Conservation (phyloP, 2,113 vertebrate species). For the Copsychus sechellarum region DNA sequence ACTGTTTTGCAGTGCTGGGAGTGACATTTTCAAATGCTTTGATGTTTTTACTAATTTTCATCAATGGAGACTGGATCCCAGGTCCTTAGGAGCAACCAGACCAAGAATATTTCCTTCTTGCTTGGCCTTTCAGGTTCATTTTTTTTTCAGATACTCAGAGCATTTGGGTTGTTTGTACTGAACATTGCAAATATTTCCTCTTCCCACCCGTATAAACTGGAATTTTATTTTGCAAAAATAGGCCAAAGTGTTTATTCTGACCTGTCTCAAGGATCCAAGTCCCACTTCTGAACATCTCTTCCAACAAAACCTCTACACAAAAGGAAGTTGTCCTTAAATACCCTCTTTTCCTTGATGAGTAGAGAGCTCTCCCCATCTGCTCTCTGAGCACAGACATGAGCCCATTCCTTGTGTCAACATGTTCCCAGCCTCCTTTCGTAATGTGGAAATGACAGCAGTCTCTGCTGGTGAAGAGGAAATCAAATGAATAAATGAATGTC, state of each 20-base stretch:
- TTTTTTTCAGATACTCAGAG: not conserved
- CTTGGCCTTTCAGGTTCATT: not conserved
- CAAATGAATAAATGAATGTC: conserved; percentile 64
- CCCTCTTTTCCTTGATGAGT: not conserved
- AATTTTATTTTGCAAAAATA: not conserved
- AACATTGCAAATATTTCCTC: not conserved
- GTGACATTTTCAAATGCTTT: not conserved
- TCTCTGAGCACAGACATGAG: not conserved
- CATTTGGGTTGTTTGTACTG: not conserved
- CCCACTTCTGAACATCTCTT: not conserved
- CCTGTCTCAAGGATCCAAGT: not conserved
- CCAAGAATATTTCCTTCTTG: not conserved
- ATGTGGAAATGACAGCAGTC: conserved; percentile 35
- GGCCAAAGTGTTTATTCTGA: not conserved
- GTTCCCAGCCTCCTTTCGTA: conserved; percentile 12
- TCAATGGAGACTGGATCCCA: not conserved
- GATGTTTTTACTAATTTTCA: not conserved
- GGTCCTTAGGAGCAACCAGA: not conserved
- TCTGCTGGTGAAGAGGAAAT: conserved; percentile 18
- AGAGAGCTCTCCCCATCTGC: conserved; percentile 22
- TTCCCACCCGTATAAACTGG: not conserved
- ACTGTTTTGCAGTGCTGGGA: not conserved
- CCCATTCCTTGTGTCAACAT: conserved; percentile 37
- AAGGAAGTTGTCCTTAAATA: conserved; percentile 16
- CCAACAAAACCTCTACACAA: not conserved